Conservation (phyloP, 1,140 invertebrate genomes). For the Leptinotarsa undecemlineata region DNA sequence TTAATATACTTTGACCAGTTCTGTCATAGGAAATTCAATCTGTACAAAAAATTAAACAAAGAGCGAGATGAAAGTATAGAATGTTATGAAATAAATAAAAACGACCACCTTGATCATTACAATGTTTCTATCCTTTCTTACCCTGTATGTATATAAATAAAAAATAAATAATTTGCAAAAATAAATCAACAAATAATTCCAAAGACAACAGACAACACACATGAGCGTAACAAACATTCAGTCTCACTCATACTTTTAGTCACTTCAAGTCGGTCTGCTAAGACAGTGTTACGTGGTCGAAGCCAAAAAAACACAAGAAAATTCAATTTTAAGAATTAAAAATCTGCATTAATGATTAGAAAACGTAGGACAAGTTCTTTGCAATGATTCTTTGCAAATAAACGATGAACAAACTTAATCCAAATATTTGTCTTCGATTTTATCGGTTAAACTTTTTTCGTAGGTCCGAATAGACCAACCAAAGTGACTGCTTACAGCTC, state of each 20-base stretch:
- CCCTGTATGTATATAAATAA: constrained; percentile 15
- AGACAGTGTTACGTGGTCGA: not conserved
- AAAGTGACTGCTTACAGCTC: constrained; percentile 35
- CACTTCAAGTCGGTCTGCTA: constrained; percentile 22
- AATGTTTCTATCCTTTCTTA: not conserved
- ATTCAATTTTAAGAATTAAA: too few species aligned
- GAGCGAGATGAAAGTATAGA: not conserved
- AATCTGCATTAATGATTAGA: not conserved
- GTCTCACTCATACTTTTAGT: constrained; percentile 20
- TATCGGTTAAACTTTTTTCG: not conserved
- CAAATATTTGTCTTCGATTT: not conserved
- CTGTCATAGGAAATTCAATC: constrained; percentile 7
- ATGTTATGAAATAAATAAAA: not conserved
- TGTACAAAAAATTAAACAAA: not conserved
- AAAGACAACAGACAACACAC: constrained; percentile 19
- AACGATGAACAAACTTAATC: not conserved
- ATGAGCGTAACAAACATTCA: constrained; percentile 1
- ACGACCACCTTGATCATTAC: not conserved
- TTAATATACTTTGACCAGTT: not conserved
- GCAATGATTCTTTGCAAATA: not conserved
- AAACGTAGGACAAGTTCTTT: not conserved
- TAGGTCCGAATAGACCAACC: not conserved
- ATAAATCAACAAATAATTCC: constrained; percentile 25
- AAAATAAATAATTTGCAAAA: constrained; percentile 22
- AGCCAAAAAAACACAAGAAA: too few species aligned